A percentile compares a stretch with the other conserved stretches of the same genome.
These are phyloP conservation scores for Conus ventricosus DNA, from an alignment of 1,140 invertebrate species.

Conservation along the genomic window DNA sequence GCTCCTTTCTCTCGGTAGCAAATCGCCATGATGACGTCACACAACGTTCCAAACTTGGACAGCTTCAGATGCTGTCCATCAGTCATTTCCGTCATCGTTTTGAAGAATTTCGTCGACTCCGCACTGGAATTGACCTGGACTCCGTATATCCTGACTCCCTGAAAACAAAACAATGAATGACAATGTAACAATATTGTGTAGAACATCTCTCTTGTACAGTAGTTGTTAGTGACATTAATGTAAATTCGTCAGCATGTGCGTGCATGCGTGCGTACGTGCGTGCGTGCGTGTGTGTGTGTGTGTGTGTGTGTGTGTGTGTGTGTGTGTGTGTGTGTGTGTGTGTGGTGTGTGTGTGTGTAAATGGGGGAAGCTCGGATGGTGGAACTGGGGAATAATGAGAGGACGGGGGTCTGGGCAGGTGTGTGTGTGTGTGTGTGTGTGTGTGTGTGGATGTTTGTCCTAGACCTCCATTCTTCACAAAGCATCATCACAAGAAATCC, in stretches of 20 bases:
- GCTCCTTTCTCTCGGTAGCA: conserved; percentile 52
- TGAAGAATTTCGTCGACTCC: conserved; percentile 32
- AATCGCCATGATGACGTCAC: conserved; percentile 61
- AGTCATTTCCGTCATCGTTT: conserved; percentile 44
- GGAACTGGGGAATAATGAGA: no score
- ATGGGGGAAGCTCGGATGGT: no score
- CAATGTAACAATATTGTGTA: background rate
- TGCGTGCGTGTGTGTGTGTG: background rate
- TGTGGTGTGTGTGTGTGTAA: no score
- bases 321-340: no score
- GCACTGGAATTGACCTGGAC: conserved; percentile 44
- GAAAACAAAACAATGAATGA: conserved; percentile 5
- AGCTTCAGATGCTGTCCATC: conserved; percentile 47
- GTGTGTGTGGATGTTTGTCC: no score
- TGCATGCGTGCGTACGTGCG: no score
- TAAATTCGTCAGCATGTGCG: no score
- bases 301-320: background rate
- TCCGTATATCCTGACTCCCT: conserved; percentile 56
- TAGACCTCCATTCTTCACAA: no score
- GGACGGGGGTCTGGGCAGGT: no score
- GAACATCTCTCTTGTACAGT: background rate
- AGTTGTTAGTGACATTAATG: no score
- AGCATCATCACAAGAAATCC: background rate
- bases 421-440: no score
- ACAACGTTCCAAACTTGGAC: conserved; percentile 49